Percentiles rank a stretch among this genome's conserved stretches.
These are phyloP conservation scores for Furnarius figulus DNA, from an alignment of 2,113 vertebrate genomes.

Conservation along the genomic window DNA sequence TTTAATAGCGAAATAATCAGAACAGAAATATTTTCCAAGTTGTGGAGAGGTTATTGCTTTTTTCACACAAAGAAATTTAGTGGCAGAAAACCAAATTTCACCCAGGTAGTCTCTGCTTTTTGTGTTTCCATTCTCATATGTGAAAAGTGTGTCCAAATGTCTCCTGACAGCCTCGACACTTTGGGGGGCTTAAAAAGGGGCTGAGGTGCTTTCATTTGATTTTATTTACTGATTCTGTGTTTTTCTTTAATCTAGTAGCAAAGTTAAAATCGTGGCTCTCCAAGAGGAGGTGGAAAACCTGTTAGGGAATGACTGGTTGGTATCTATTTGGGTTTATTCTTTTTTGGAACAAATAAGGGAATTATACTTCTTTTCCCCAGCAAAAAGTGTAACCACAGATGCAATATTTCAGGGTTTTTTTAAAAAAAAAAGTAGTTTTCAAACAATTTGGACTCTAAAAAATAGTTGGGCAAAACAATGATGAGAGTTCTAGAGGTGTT, in stretches of 20 bases:
- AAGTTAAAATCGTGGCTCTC: not conserved
- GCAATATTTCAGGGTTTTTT: not conserved
- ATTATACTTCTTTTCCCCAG: not conserved
- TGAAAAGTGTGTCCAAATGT: constrained; percentile 17
- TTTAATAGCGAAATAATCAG: constrained; percentile 72
- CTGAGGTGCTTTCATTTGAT: not conserved
- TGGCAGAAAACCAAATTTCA: constrained; percentile 32
- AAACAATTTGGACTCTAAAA: not conserved
- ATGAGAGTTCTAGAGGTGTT: not conserved
- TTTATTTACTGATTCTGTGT: not conserved
- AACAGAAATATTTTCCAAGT: constrained; percentile 62
- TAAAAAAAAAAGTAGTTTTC: not conserved
- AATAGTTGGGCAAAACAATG: not conserved
- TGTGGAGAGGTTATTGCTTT: constrained; percentile 64
- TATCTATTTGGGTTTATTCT: not conserved
- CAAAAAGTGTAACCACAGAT: not conserved
- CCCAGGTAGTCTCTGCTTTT: not conserved
- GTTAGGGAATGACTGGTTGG: not conserved
- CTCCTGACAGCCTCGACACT: constrained; percentile 44
- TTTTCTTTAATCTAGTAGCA: constrained; percentile 19
- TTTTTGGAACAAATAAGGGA: not conserved
- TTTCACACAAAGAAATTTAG: constrained; percentile 52
- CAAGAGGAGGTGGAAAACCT: not conserved
- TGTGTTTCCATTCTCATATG: constrained; percentile 16
- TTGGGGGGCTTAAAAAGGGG: not conserved